Conservation (phyloP, 2,113 vertebrate genomes). For the Tretioscincus oriximinensis region DNA sequence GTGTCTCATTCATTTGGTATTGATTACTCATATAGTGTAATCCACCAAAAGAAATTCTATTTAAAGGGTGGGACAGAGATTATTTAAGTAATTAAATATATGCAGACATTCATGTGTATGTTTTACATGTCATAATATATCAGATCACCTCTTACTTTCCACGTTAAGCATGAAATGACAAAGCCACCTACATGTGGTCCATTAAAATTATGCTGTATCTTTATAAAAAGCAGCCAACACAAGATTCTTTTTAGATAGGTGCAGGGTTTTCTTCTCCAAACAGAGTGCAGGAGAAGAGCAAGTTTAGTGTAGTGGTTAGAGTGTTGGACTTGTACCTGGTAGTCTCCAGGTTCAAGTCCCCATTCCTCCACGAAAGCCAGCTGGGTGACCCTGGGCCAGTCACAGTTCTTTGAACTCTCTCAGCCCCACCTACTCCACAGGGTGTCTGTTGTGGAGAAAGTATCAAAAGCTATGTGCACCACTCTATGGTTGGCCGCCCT, state of each 20-base stretch:
- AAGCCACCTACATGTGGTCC: not conserved
- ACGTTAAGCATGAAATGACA: not conserved
- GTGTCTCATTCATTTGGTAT: not conserved
- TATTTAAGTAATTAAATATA: not conserved
- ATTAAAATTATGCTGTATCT: not conserved
- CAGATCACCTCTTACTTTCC: not conserved
- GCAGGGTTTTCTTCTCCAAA: not conserved
- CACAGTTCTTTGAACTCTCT: too few relatives aligned
- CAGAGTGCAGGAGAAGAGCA: too few relatives aligned
- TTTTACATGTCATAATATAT: not conserved
- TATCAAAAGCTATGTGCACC: too few relatives aligned
- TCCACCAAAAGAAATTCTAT: not conserved
- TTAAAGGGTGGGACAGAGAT: not conserved
- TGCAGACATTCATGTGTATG: not conserved
- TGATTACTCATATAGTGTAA: not conserved
- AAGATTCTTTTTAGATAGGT: not conserved
- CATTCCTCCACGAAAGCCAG: too few relatives aligned
- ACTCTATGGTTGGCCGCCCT: too few relatives aligned
- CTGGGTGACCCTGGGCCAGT: too few relatives aligned
- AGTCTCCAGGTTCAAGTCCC: too few relatives aligned
- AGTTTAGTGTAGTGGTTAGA: too few relatives aligned
- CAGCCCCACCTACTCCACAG: too few relatives aligned
- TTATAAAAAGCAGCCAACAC: not conserved
- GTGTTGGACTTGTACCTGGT: too few relatives aligned
- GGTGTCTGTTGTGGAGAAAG: too few relatives aligned